Evolutionary conservation across 2,888 invertebrate genomes (phyloP).

Genomic region (Dorcus hopei): DNA sequence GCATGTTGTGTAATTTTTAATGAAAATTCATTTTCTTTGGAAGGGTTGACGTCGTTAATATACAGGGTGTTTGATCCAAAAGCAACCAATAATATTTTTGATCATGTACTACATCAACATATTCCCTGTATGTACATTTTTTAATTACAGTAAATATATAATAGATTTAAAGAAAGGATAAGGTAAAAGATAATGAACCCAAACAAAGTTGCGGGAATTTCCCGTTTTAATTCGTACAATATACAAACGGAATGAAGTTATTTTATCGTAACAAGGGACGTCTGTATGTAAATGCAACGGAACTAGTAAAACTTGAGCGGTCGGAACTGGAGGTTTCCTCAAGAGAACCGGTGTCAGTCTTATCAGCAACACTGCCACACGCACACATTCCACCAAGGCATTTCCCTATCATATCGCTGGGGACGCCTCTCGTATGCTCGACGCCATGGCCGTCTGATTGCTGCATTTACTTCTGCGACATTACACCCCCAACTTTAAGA

Average conservation of each 20-base stretch:
- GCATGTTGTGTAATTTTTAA: no score
- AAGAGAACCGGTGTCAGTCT: conserved; percentile 33
- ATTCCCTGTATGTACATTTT: no score
- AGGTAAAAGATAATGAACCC: neutral
- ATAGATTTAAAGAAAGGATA: no score
- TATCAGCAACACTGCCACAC: conserved; percentile 37
- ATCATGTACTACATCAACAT: no score
- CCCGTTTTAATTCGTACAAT: conserved; percentile 13
- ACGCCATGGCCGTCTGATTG: conserved; percentile 8
- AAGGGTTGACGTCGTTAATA: no score
- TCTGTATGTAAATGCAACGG: conserved; percentile 35
- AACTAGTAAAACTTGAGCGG: conserved; percentile 37
- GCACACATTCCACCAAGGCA: conserved; percentile 33
- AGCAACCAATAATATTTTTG: no score
- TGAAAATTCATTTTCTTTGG: no score
- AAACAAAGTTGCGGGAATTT: conserved; percentile 4
- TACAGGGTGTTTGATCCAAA: no score
- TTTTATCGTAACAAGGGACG: conserved; percentile 33
- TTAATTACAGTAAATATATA: no score
- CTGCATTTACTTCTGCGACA: conserved; percentile 10
- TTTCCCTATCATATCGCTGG: conserved; percentile 33
- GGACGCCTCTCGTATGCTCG: conserved; percentile 29
- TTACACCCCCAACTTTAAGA: conserved; percentile 10
- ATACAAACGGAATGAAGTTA: conserved; percentile 32
- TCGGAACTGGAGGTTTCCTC: conserved; percentile 35